phyloP scores from a whole-genome alignment of 2,797 vertebrate genomes.

The Dendrocincla tyrannina region DNA sequence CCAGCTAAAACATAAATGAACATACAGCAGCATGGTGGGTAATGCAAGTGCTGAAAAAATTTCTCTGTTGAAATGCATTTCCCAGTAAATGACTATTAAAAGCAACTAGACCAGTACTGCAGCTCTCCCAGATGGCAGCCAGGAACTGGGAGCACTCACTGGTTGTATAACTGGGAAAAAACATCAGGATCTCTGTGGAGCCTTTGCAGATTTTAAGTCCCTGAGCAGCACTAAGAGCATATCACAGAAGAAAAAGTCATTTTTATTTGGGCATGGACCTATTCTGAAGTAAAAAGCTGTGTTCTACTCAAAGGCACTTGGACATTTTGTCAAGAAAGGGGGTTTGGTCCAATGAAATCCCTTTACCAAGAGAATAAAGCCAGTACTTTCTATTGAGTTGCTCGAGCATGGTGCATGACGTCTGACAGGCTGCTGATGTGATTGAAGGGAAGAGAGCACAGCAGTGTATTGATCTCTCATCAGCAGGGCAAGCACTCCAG shows the following conservation, averaged over 20 bases:
- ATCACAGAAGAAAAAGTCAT: not conserved
- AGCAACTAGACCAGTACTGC: not conserved
- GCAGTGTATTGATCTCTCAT: not conserved
- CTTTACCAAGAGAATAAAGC: not conserved
- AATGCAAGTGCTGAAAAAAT: not conserved
- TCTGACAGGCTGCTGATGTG: not conserved
- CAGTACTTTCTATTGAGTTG: not conserved
- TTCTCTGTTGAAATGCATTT: not conserved
- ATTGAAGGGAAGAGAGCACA: not conserved
- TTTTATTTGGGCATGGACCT: not conserved
- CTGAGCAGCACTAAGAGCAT: not conserved
- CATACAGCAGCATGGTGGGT: not conserved
- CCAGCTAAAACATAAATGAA: not conserved
- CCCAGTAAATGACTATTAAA: fast-evolving
- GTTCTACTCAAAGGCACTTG: not conserved
- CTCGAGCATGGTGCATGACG: not conserved
- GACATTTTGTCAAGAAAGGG: not conserved
- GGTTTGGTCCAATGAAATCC: not conserved
- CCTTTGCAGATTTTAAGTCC: not conserved
- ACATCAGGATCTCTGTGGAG: not conserved
- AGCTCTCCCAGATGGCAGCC: not conserved
- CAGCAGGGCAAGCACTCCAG: not conserved
- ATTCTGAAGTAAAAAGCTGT: not conserved
- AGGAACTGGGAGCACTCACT: not conserved
- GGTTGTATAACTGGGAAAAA: not conserved